Evolutionary conservation across 2,888 invertebrate species (phyloP).

Genomic region (Ophion obscuratus): DNA sequence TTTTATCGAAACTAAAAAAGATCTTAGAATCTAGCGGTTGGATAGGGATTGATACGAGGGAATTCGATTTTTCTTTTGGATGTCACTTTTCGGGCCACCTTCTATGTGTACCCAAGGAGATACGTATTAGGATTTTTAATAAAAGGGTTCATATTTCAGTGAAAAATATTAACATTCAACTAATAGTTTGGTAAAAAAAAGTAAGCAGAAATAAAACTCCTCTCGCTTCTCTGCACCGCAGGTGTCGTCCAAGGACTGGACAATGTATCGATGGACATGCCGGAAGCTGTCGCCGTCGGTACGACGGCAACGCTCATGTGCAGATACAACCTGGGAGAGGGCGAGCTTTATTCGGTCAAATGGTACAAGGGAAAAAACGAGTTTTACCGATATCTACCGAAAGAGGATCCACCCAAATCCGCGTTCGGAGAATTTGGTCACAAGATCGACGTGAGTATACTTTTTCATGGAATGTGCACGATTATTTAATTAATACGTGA

Average conservation of each 20-base stretch:
- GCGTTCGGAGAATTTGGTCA: constrained; percentile 89
- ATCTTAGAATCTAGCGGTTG: too few species aligned
- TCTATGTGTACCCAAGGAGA: too few species aligned
- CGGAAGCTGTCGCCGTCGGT: constrained; percentile 89
- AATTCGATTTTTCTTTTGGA: too few species aligned
- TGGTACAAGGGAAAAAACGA: constrained; percentile 92
- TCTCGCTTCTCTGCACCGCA: constrained; percentile 67
- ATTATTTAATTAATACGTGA: too few species aligned
- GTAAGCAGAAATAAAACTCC: background rate
- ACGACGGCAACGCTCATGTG: constrained; percentile 91
- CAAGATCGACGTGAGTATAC: constrained; percentile 90
- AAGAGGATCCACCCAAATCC: constrained; percentile 90
- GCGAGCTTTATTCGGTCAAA: constrained; percentile 91
- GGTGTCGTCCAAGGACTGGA: constrained; percentile 84
- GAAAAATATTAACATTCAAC: too few species aligned
- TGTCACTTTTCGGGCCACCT: too few species aligned
- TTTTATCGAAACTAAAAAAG: too few species aligned
- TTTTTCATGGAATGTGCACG: background rate
- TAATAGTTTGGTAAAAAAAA: background rate
- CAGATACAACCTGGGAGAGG: constrained; percentile 90
- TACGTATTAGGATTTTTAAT: too few species aligned
- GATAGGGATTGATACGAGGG: too few species aligned
- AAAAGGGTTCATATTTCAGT: too few species aligned
- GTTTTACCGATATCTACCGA: constrained; percentile 92
- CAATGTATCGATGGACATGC: constrained; percentile 89